phyloP scores from a whole-genome alignment of 2,888 invertebrate species.

The Eledona agricola region DNA sequence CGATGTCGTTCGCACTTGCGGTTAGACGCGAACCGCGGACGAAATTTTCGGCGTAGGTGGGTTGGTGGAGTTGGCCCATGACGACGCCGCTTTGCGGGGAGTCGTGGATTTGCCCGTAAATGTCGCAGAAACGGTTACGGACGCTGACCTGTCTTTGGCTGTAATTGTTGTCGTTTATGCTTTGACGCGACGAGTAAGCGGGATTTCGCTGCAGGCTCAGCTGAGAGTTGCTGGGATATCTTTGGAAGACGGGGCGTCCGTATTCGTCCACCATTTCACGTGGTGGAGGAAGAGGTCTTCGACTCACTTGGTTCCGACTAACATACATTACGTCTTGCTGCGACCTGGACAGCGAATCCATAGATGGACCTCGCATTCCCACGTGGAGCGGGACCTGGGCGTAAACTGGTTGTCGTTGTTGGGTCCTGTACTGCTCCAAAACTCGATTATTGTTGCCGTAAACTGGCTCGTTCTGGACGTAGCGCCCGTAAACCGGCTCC shows the following conservation, averaged over 20 bases:
- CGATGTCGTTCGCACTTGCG: constrained; percentile 61
- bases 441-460: constrained; percentile 44
- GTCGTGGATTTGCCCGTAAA: constrained; percentile 62
- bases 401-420: constrained; percentile 4
- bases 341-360: constrained; percentile 26
- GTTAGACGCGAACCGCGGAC: constrained; percentile 59
- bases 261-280: constrained; percentile 13
- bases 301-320: background rate
- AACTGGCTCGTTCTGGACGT: constrained; percentile 41
- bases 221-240: constrained; percentile 24
- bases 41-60: constrained; percentile 54
- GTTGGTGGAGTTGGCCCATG: constrained; percentile 55
- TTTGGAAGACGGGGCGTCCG: constrained; percentile 42
- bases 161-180: constrained; percentile 46
- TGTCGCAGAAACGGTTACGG: constrained; percentile 60
- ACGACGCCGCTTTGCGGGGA: constrained; percentile 52
- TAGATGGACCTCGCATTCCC: constrained; percentile 20
- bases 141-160: constrained; percentile 53
- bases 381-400: constrained; percentile 9
- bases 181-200: constrained; percentile 44
- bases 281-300: constrained; percentile 17
- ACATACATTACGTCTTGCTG: constrained; percentile 31
- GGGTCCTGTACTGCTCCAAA: constrained; percentile 20
- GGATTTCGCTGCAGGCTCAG: constrained; percentile 33
- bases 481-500: constrained; percentile 11